A percentile compares a stretch with the other conserved stretches of the same genome.
These are phyloP conservation scores for Melanostoma scalare DNA, from an alignment of 2,888 invertebrate species.

Conservation along the genomic window DNA sequence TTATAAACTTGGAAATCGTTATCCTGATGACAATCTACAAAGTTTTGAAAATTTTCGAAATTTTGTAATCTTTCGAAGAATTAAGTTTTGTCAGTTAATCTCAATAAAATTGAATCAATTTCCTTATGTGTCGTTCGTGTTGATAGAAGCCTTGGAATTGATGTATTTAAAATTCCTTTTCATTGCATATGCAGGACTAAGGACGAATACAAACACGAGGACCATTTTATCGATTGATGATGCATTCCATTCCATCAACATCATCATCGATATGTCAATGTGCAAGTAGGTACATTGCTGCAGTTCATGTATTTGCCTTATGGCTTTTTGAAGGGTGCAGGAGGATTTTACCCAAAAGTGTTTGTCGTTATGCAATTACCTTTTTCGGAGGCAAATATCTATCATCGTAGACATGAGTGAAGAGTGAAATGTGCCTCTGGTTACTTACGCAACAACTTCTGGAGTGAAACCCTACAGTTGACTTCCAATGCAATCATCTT, in stretches of 20 bases:
- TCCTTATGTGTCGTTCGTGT: not conserved
- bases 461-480: not conserved
- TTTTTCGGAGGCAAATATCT: conserved; percentile 31
- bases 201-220: not conserved
- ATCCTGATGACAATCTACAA: conserved; percentile 16
- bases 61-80: conserved; percentile 33
- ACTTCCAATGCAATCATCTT: too few relatives aligned
- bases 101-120: conserved; percentile 50
- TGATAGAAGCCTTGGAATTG: not conserved
- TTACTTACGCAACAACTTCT: not conserved
- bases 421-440: conserved; percentile 15
- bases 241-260: conserved; percentile 31
- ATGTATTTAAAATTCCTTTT: not conserved
- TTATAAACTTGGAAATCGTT: not conserved
- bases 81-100: conserved; percentile 51
- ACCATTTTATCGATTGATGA: conserved; percentile 33
- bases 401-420: conserved; percentile 17
- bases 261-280: not conserved
- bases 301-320: conserved; percentile 39
- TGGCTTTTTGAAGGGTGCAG: conserved; percentile 39
- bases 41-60: conserved; percentile 28
- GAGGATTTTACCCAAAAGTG: conserved; percentile 52
- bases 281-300: not conserved
- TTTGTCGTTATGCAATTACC: conserved; percentile 56
- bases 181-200: not conserved